These are phyloP conservation scores for Rutilus rutilus DNA, from an alignment of 2,113 vertebrate species.

Conservation along the genomic window DNA sequence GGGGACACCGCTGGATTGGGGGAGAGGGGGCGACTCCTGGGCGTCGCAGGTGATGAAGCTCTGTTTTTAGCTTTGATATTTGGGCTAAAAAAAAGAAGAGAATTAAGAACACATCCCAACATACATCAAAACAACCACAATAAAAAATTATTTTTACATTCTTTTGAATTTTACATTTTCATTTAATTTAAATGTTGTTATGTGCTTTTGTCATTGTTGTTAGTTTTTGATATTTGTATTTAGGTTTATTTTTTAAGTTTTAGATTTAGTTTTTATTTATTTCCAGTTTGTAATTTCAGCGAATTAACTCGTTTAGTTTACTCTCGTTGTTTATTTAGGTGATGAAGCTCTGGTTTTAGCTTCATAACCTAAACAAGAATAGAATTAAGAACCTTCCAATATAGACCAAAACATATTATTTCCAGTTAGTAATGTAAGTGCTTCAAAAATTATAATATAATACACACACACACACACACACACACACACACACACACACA, in stretches of 20 bases:
- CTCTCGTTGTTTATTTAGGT: no score
- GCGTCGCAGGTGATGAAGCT: conserved; percentile 81
- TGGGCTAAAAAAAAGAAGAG: conserved; percentile 51
- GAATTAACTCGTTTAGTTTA: no score
- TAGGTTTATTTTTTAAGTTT: background rate
- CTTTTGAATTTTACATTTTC: background rate
- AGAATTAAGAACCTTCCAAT: no score
- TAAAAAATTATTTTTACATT: background rate
- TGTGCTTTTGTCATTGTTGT: background rate
- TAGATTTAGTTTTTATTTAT: background rate
- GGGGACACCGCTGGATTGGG: conserved; percentile 75
- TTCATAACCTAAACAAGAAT: no score
- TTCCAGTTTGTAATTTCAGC: background rate
- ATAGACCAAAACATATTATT: no score
- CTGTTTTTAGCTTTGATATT: conserved; percentile 81
- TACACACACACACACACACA: no score
- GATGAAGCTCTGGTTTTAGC: background rate
- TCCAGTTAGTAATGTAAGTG: no score
- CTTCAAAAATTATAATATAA: no score
- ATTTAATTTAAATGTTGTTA: accelerated
- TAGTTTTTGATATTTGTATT: background rate
- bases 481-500: no score
- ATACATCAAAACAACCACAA: background rate
- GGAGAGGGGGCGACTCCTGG: conserved; percentile 82
- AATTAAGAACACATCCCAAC: background rate